Evolutionary conservation across 2,797 vertebrate genomes (phyloP).

Genomic region (Cirrhinus mrigala): DNA sequence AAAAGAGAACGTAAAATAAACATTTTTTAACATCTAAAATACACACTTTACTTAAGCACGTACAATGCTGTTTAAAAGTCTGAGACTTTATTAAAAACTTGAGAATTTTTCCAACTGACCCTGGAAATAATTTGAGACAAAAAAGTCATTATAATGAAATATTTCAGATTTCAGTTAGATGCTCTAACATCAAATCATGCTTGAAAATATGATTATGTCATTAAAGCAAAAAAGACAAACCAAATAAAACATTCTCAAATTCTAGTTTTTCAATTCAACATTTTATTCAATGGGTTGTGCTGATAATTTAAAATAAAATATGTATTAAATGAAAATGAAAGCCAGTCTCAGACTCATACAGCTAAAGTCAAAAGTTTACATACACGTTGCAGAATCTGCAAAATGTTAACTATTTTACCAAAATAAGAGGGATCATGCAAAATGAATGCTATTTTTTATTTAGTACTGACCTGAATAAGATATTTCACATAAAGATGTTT

Average conservation of each 20-base stretch:
- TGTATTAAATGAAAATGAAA: background rate
- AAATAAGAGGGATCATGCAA: too few species aligned
- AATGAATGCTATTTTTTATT: too few species aligned
- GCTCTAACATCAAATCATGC: too few species aligned
- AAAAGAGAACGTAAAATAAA: background rate
- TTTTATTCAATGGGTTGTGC: background rate
- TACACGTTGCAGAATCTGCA: too few species aligned
- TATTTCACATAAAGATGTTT: too few species aligned
- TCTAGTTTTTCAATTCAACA: too few species aligned
- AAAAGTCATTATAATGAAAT: background rate
- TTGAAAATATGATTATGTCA: background rate
- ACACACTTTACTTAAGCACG: too few species aligned
- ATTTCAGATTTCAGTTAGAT: background rate
- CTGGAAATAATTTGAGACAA: background rate
- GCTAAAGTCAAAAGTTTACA: too few species aligned
- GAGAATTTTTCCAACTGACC: background rate
- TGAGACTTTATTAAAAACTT: background rate
- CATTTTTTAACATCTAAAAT: background rate
- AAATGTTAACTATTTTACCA: too few species aligned
- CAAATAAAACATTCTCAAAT: too few species aligned
- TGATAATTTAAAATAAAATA: background rate
- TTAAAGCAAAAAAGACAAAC: too few species aligned
- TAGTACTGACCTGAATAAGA: too few species aligned
- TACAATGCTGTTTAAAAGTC: background rate
- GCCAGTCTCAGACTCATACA: background rate